phyloP scores from a whole-genome alignment of 2,113 vertebrate species.

The Paracyprichromis sp. region DNA sequence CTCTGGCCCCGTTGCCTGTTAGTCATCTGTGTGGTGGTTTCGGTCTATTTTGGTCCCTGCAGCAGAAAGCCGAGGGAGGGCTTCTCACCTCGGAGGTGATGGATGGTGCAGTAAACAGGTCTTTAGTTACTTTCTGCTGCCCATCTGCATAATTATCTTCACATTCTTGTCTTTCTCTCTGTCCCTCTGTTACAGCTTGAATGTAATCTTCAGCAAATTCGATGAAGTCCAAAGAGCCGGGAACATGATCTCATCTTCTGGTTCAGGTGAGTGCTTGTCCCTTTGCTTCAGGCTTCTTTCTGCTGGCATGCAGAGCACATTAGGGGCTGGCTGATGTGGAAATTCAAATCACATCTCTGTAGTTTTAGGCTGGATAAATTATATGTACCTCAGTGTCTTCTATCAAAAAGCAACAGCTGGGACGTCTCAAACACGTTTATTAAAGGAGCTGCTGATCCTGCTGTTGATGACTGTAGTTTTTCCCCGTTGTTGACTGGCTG shows the following conservation, averaged over 20 bases:
- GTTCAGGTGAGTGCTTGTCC: conserved; percentile 76
- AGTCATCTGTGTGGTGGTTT: background rate
- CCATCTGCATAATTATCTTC: background rate
- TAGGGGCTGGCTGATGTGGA: background rate
- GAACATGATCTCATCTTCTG: conserved; percentile 88
- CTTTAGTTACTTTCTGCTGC: background rate
- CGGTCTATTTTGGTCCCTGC: conserved; percentile 17
- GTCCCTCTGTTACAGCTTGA: conserved; percentile 75
- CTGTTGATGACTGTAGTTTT: background rate
- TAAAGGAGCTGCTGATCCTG: background rate
- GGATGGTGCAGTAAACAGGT: background rate
- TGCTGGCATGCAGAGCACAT: background rate
- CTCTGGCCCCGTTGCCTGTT: background rate
- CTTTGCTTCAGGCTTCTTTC: background rate
- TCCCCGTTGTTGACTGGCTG: background rate
- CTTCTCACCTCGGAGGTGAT: background rate
- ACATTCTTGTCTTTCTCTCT: background rate
- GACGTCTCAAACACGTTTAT: background rate
- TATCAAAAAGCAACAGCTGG: background rate
- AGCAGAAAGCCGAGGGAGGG: background rate
- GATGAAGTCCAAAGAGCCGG: conserved; percentile 98
- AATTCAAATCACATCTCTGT: background rate
- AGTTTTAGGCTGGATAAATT: background rate
- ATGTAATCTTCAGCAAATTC: conserved; percentile 97
- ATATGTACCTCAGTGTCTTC: background rate